Evolutionary conservation across 1,140 invertebrate genomes (phyloP).

Genomic region (Drosophila takahashii): DNA sequence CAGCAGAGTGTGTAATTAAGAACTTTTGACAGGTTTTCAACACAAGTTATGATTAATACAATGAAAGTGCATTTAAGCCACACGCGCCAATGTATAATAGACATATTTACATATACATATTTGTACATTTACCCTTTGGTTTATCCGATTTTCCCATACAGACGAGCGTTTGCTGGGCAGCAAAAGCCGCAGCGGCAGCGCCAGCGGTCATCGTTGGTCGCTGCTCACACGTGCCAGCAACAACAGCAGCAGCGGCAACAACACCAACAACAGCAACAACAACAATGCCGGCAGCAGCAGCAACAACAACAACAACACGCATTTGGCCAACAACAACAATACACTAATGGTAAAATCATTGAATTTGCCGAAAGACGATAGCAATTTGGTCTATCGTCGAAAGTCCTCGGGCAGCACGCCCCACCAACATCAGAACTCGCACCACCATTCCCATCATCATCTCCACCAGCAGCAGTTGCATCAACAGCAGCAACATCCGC

Average conservation of each 20-base stretch:
- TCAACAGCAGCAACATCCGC: constrained; percentile 46
- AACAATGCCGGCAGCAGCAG: constrained; percentile 37
- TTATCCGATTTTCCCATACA: constrained; percentile 30
- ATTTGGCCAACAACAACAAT: constrained; percentile 74
- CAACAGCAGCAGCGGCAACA: constrained; percentile 9
- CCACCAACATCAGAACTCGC: constrained; percentile 50
- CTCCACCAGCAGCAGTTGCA: constrained; percentile 29
- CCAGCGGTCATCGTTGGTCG: constrained; percentile 78
- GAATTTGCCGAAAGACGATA: constrained; percentile 85
- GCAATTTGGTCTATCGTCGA: constrained; percentile 85
- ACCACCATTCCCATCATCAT: constrained; percentile 21
- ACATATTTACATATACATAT: neutral
- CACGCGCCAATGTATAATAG: neutral
- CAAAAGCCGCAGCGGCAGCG: constrained; percentile 75
- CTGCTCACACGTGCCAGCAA: constrained; percentile 56
- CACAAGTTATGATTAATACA: constrained; percentile 49
- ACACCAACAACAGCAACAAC: constrained; percentile 12
- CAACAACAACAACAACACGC: constrained; percentile 71
- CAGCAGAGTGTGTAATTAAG: constrained; percentile 50
- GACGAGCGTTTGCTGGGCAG: constrained; percentile 70
- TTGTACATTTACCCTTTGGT: constrained; percentile 9
- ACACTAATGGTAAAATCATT: constrained; percentile 79
- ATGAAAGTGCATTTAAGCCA: constrained; percentile 8
- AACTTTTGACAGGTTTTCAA: constrained; percentile 47
- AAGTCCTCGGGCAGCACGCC: constrained; percentile 87